Conservation (phyloP, 2,797 vertebrate species). For the Macrochelys suwanniensis region DNA sequence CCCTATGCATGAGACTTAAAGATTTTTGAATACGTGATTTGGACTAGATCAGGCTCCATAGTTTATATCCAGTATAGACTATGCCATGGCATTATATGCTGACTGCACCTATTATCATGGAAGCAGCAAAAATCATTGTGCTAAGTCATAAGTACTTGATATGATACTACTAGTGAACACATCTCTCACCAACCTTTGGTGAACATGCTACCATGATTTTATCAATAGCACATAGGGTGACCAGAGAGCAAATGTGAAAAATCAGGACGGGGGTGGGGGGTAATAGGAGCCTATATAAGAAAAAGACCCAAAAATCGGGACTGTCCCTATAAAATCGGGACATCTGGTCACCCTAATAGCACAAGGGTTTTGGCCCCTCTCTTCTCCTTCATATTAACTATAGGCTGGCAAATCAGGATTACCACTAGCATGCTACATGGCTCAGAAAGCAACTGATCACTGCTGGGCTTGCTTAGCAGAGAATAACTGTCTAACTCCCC, state of each 20-base stretch:
- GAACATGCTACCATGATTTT: background rate
- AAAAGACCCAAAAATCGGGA: too few relatives aligned
- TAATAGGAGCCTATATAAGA: too few relatives aligned
- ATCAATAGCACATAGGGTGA: too few relatives aligned
- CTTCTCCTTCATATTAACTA: background rate
- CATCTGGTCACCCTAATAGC: too few relatives aligned
- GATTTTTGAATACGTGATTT: background rate
- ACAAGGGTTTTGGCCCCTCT: background rate
- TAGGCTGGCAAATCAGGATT: background rate
- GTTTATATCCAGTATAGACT: background rate
- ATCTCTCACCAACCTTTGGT: background rate
- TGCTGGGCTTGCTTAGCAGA: background rate
- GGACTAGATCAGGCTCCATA: background rate
- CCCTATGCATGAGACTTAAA: background rate
- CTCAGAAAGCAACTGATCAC: background rate
- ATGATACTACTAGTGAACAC: background rate
- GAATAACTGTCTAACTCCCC: background rate
- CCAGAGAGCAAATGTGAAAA: too few relatives aligned
- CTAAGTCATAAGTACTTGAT: background rate
- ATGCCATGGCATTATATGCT: slow-evolving; percentile 8
- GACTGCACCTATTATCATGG: background rate
- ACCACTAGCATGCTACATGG: background rate
- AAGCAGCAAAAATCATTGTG: background rate
- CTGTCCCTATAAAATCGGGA: too few relatives aligned
- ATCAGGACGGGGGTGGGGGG: too few relatives aligned